Percentiles rank a stretch among this genome's conserved stretches.
Conservation (phyloP, 2,113 vertebrate genomes). For the Lasiurus borealis region DNA sequence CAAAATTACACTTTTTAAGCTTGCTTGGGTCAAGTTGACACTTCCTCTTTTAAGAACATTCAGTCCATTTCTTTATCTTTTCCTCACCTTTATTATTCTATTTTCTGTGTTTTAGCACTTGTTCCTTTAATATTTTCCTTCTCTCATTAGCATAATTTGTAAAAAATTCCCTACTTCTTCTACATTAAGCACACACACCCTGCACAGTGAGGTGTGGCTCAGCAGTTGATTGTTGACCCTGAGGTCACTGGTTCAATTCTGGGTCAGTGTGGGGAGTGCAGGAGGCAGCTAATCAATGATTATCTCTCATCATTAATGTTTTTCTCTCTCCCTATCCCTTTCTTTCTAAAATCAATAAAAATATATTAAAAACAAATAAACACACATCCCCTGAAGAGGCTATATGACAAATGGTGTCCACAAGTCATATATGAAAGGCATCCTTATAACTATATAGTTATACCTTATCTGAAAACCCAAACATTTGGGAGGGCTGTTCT, state of each 20-base stretch:
- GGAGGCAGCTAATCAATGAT: too few relatives aligned
- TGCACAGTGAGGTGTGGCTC: background rate
- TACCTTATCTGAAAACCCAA: background rate
- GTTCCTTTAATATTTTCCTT: background rate
- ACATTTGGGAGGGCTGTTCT: background rate
- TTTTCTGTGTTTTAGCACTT: conserved; percentile 8
- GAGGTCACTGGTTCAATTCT: too few relatives aligned
- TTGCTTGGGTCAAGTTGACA: background rate
- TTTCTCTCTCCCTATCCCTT: too few relatives aligned
- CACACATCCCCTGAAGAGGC: background rate
- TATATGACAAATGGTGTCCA: background rate
- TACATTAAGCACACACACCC: background rate
- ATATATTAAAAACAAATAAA: background rate
- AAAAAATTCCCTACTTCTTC: conserved; percentile 4
- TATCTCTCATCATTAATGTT: too few relatives aligned
- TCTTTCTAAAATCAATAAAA: too few relatives aligned
- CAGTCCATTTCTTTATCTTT: conserved; percentile 18
- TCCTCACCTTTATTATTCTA: background rate
- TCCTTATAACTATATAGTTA: background rate
- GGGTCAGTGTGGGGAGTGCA: too few relatives aligned
- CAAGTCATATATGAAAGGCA: conserved; percentile 19
- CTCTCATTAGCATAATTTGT: background rate
- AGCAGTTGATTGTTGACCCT: too few relatives aligned
- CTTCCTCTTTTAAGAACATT: conserved; percentile 28
- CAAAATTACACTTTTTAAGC: background rate